phyloP scores from a whole-genome alignment of 2,113 vertebrate genomes.

The Neogale vison region DNA sequence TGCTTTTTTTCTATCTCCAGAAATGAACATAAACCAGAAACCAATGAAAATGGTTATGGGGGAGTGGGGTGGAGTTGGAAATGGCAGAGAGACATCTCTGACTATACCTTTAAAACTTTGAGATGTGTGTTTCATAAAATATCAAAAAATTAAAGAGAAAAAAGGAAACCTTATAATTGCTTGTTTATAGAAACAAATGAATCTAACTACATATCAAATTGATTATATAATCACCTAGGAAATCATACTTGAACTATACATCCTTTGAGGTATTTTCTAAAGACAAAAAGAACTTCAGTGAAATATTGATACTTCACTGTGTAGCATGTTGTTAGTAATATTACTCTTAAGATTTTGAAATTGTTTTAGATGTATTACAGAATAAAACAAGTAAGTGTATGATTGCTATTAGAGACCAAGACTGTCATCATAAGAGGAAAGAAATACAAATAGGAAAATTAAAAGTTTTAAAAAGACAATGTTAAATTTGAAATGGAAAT shows the following conservation, averaged over 20 bases:
- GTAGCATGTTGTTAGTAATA: background rate
- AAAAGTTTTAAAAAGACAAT: background rate
- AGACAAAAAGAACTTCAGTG: background rate
- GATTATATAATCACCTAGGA: background rate
- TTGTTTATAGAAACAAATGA: background rate
- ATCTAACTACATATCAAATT: background rate
- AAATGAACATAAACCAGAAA: conserved; percentile 1
- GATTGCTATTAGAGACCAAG: background rate
- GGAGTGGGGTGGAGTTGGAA: background rate
- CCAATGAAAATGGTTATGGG: background rate
- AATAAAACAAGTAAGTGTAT: conserved; percentile 10
- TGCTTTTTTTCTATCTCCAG: background rate
- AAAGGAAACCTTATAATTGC: background rate
- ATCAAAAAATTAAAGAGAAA: background rate
- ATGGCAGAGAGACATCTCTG: background rate
- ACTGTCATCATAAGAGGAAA: conserved; percentile 14
- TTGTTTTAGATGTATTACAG: background rate
- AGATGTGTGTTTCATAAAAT: background rate
- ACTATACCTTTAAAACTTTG: conserved; percentile 25
- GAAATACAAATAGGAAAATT: background rate
- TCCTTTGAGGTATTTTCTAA: background rate
- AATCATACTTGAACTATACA: background rate
- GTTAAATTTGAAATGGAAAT: conserved; percentile 26
- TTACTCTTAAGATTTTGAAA: conserved; percentile 18
- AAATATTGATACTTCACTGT: background rate